Evolutionary conservation across 2,797 vertebrate genomes (phyloP).

Genomic region (Eulemur rubriventer): DNA sequence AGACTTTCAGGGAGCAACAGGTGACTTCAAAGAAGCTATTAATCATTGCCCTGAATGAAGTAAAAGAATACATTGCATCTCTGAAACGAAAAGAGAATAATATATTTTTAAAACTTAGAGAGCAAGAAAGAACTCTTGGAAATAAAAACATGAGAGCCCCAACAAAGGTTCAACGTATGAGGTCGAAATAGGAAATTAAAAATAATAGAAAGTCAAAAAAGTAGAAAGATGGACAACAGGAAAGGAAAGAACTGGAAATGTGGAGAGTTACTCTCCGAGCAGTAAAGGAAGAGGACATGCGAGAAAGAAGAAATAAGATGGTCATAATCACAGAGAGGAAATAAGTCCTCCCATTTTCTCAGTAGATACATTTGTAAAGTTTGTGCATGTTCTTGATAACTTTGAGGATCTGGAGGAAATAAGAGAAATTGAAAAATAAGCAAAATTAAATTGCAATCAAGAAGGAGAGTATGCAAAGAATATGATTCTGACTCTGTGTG

Average conservation of each 20-base stretch:
- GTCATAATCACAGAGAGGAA: neutral
- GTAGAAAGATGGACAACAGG: neutral
- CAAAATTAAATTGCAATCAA: neutral
- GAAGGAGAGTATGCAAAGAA: neutral
- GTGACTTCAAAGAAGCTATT: neutral
- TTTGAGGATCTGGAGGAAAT: too few relatives aligned
- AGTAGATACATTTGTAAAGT: neutral
- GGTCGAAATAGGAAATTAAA: slow-evolving; percentile 7
- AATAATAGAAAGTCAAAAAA: neutral
- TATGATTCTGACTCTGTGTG: neutral
- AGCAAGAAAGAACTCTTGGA: neutral
- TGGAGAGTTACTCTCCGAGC: neutral
- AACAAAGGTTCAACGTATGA: neutral
- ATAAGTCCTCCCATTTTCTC: neutral
- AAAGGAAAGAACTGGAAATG: neutral
- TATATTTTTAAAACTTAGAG: neutral
- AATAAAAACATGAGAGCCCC: neutral
- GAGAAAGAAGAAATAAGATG: neutral
- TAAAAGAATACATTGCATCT: neutral
- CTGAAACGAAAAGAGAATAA: slow-evolving; percentile 7
- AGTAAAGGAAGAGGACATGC: neutral
- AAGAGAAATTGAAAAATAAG: neutral
- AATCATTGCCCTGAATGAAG: neutral
- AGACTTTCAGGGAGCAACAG: neutral
- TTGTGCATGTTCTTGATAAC: neutral